These are phyloP conservation scores for Halcyon leucocephala DNA, from an alignment of 2,797 vertebrate species.

Conservation along the genomic window DNA sequence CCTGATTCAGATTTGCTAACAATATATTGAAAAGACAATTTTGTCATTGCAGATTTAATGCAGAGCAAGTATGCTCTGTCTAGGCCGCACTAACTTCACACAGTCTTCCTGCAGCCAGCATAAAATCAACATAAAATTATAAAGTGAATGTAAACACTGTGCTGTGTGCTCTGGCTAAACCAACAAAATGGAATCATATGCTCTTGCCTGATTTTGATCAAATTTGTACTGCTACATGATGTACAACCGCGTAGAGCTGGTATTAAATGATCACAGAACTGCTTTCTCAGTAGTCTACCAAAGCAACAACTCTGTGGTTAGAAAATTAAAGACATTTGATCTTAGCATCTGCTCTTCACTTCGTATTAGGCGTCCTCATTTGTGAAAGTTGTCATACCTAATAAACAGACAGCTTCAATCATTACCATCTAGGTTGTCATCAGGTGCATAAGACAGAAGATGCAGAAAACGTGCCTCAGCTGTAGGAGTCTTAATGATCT, in stretches of 20 bases:
- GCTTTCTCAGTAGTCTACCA: background rate
- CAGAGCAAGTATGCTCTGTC: background rate
- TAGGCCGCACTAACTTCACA: background rate
- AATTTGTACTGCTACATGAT: background rate
- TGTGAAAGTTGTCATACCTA: slow-evolving; percentile 19
- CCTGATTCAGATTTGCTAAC: background rate
- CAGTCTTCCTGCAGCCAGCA: background rate
- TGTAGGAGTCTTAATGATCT: background rate
- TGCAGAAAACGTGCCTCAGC: background rate
- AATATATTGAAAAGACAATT: background rate
- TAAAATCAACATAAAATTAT: slow-evolving; percentile 24
- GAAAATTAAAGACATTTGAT: slow-evolving; percentile 19
- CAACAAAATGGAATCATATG: background rate
- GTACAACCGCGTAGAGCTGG: background rate
- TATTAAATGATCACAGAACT: background rate
- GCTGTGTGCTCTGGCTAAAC: background rate
- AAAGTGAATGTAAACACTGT: background rate
- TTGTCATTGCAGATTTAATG: background rate
- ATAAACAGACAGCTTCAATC: slow-evolving; percentile 22
- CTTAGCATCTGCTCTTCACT: background rate
- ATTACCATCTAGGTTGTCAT: background rate
- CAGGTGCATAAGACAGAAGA: background rate
- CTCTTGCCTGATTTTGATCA: slow-evolving; percentile 16
- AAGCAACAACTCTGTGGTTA: background rate
- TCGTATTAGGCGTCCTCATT: slow-evolving; percentile 19